Percentiles rank a stretch among this genome's conserved stretches.
These are phyloP conservation scores for Aporophyla nigra DNA, from an alignment of 2,888 invertebrate genomes.

Conservation along the genomic window DNA sequence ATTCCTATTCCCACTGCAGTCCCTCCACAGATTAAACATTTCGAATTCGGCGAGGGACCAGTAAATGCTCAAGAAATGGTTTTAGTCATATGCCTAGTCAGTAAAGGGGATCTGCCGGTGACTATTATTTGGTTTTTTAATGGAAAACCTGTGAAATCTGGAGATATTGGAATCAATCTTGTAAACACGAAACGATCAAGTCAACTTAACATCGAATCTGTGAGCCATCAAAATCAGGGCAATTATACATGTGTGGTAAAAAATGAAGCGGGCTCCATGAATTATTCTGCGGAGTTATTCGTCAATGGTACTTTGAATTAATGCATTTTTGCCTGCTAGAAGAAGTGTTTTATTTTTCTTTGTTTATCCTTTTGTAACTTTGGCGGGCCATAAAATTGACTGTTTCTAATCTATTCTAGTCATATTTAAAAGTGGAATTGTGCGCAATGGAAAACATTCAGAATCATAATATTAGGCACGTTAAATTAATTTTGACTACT, in stretches of 20 bases:
- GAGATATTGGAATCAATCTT: slow-evolving; percentile 81
- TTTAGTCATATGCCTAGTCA: slow-evolving; percentile 92
- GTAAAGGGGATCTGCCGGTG: slow-evolving; percentile 93
- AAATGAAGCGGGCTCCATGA: slow-evolving; percentile 92
- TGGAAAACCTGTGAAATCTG: slow-evolving; percentile 85
- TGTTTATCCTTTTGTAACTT: slow-evolving; percentile 81
- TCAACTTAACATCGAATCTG: slow-evolving; percentile 91
- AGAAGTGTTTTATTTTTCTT: slow-evolving; percentile 71
- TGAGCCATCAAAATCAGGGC: slow-evolving; percentile 91
- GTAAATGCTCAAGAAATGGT: slow-evolving; percentile 94
- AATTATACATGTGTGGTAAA: slow-evolving; percentile 92
- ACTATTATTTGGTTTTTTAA: slow-evolving; percentile 94
- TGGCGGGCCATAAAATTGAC: slow-evolving; percentile 86
- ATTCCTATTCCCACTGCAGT: slow-evolving; percentile 86
- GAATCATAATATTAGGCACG: background rate
- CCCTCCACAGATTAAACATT: slow-evolving; percentile 94
- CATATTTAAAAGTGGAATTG: slow-evolving; percentile 5
- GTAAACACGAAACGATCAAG: slow-evolving; percentile 87
- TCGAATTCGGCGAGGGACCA: slow-evolving; percentile 94
- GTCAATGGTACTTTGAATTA: slow-evolving; percentile 91
- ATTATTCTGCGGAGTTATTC: slow-evolving; percentile 92
- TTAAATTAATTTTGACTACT: slow-evolving; percentile 34
- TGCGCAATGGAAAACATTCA: slow-evolving; percentile 33
- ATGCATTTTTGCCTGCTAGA: slow-evolving; percentile 65
- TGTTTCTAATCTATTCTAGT: slow-evolving; percentile 18